Conservation (phyloP, 2,888 invertebrate genomes). For the Rhagonycha fulva region DNA sequence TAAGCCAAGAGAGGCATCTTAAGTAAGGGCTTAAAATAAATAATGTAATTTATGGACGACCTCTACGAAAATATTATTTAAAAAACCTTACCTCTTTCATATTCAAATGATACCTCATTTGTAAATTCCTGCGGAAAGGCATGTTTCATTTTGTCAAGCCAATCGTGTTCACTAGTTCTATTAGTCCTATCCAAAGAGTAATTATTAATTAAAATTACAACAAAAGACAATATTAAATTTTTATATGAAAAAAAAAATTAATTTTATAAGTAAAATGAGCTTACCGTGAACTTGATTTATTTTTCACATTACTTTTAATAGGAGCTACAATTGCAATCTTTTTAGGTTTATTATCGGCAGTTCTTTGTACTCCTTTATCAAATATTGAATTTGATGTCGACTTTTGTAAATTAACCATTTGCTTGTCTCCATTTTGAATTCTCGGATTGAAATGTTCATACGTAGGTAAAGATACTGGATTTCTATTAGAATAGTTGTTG, state of each 20-base stretch:
- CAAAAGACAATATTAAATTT: neutral
- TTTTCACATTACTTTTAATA: conserved; percentile 9
- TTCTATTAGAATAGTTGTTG: neutral
- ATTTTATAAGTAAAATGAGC: neutral
- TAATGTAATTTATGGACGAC: no score
- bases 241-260: no score
- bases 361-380: neutral
- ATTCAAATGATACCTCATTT: neutral
- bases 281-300: conserved; percentile 6
- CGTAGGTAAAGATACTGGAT: neutral
- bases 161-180: neutral
- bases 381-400: neutral
- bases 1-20: no score
- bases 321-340: conserved; percentile 21
- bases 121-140: neutral
- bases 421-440: neutral
- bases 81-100: neutral
- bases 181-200: neutral
- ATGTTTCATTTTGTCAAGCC: neutral
- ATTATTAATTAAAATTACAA: neutral
- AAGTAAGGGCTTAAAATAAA: no score
- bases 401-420: neutral
- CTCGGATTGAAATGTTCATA: neutral
- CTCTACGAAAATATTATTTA: neutral
- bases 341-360: neutral